A percentile compares a stretch with the other conserved stretches of the same genome.
phyloP scores from a whole-genome alignment of 2,113 vertebrate genomes.

The Strix uralensis region DNA sequence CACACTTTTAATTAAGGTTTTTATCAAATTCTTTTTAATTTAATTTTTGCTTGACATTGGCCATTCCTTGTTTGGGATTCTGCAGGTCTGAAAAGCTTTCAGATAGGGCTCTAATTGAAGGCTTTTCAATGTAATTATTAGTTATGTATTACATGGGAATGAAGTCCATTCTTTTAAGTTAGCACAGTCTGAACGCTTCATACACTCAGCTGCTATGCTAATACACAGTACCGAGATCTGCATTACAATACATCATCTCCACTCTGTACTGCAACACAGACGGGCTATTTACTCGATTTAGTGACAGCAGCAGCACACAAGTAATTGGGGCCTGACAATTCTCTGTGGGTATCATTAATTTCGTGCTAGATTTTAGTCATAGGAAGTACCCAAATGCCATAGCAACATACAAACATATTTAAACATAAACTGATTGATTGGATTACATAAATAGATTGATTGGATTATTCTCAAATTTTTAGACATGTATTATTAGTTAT shows the following conservation, averaged over 20 bases:
- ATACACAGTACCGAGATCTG: background rate
- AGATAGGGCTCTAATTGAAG: slow-evolving; percentile 7
- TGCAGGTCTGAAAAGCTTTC: background rate
- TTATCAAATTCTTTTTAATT: slow-evolving; percentile 5
- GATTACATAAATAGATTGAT: background rate
- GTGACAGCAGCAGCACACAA: background rate
- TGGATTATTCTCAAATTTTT: slow-evolving; percentile 1
- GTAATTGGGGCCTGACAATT: slow-evolving; percentile 1
- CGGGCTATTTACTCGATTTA: background rate
- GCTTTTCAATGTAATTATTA: slow-evolving; percentile 33
- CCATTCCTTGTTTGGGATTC: background rate
- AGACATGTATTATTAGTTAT: background rate
- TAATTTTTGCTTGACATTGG: background rate
- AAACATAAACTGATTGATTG: background rate
- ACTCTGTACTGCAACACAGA: background rate
- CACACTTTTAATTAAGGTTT: slow-evolving; percentile 45
- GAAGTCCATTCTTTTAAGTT: background rate
- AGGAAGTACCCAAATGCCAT: background rate
- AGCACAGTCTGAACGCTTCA: background rate
- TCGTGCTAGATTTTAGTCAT: background rate
- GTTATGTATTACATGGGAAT: background rate
- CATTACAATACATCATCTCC: background rate
- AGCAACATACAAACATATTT: background rate
- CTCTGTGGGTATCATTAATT: slow-evolving; percentile 13
- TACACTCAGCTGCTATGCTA: background rate